A percentile compares a stretch with the other conserved stretches of the same genome.
phyloP scores from a whole-genome alignment of 2,888 invertebrate genomes.

The Tetragnatha montana region DNA sequence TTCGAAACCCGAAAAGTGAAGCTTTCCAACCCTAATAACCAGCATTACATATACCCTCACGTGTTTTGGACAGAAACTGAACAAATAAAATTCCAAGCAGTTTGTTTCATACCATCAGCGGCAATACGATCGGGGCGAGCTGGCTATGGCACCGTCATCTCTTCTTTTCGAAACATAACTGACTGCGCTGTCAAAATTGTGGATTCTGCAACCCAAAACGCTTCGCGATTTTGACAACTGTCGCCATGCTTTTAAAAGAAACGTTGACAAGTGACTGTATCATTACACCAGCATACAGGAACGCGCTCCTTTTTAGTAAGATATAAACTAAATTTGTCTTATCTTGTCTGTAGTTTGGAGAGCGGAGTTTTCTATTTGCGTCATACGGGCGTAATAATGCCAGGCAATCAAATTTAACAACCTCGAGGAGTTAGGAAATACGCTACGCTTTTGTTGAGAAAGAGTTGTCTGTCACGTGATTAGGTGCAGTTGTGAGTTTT shows the following conservation, averaged over 20 bases:
- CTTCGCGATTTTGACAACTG: constrained; percentile 46
- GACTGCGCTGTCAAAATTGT: constrained; percentile 36
- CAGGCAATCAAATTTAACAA: background rate
- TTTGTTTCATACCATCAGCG: background rate
- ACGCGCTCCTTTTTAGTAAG: background rate
- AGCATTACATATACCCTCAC: background rate
- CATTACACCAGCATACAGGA: constrained; percentile 17
- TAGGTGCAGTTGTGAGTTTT: too few species aligned
- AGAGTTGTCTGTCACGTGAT: too few species aligned
- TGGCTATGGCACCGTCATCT: background rate
- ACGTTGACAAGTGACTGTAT: constrained; percentile 29
- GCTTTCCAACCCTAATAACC: background rate
- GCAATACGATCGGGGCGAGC: background rate
- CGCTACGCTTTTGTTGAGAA: background rate
- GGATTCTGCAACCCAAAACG: constrained; percentile 10
- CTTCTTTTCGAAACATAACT: constrained; percentile 16
- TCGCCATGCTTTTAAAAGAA: constrained; percentile 30
- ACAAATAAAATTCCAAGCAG: background rate
- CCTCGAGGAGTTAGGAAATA: background rate
- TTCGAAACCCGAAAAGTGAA: background rate
- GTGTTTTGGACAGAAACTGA: background rate
- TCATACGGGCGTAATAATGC: background rate
- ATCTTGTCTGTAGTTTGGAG: background rate
- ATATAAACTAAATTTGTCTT: background rate
- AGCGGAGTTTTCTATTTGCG: background rate